phyloP scores from a whole-genome alignment of 2,888 invertebrate genomes.

The Halictus ligatus region DNA sequence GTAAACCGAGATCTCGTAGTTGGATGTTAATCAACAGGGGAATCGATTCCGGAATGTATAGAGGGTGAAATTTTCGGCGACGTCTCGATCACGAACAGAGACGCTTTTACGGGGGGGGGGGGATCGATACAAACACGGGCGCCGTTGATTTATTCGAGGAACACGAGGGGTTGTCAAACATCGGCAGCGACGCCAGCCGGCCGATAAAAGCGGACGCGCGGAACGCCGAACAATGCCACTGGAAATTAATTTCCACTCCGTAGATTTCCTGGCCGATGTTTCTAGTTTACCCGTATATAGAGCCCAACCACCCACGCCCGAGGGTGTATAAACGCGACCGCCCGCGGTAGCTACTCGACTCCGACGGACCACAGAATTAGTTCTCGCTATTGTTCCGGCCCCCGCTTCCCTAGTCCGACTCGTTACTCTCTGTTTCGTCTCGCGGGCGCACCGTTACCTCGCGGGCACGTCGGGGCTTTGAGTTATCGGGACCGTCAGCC shows the following conservation, averaged over 20 bases:
- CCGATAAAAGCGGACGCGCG: neutral
- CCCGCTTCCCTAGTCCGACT: conserved; percentile 18
- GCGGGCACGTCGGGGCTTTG: conserved; percentile 7
- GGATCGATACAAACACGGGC: neutral
- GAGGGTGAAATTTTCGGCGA: neutral
- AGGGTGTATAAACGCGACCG: conserved; percentile 38
- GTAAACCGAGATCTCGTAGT: neutral
- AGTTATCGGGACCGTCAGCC: conserved; percentile 8
- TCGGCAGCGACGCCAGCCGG: neutral
- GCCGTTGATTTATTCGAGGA: neutral
- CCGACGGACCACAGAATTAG: conserved; percentile 63
- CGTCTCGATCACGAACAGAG: neutral
- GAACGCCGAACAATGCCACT: neutral
- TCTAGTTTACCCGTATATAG: conserved; percentile 57
- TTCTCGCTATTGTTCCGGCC: conserved; percentile 55
- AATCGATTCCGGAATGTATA: neutral
- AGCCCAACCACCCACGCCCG: conserved; percentile 20
- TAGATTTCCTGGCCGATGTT: conserved; percentile 55
- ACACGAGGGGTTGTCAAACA: conserved; percentile 27
- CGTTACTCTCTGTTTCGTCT: conserved; percentile 18
- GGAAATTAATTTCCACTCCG: conserved; percentile 50
- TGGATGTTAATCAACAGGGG: neutral
- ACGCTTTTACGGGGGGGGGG: neutral
- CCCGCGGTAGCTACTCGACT: conserved; percentile 53
- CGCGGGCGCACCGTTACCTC: conserved; percentile 12